A percentile compares a stretch with the other conserved stretches of the same genome.
Evolutionary conservation across 2,797 vertebrate genomes (phyloP).

Genomic region (Alectoris magna): DNA sequence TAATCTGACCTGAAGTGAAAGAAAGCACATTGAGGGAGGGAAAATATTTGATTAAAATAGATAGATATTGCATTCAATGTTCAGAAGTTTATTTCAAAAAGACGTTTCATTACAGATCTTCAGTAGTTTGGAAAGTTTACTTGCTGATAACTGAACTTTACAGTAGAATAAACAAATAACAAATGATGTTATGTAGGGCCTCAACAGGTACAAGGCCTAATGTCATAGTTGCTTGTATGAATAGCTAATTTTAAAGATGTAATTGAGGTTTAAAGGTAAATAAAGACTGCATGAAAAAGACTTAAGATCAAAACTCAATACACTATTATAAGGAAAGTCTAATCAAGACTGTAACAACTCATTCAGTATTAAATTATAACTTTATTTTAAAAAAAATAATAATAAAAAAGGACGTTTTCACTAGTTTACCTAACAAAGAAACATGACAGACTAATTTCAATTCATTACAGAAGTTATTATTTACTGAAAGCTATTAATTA

Average conservation of each 20-base stretch:
- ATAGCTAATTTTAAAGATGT: neutral
- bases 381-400: neutral
- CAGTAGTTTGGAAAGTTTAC: neutral
- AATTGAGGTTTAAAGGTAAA: neutral
- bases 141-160: neutral
- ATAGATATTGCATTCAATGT: constrained; percentile 40
- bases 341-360: neutral
- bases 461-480: neutral
- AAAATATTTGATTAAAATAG: constrained; percentile 57
- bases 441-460: neutral
- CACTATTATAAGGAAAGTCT: neutral
- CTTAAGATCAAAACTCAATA: neutral
- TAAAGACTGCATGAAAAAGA: neutral
- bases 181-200: neutral
- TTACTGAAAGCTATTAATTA: neutral
- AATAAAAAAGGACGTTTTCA: neutral
- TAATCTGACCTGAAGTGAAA: constrained; percentile 15
- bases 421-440: neutral
- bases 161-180: neutral
- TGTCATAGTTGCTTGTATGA: neutral
- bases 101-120: constrained; percentile 5
- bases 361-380: neutral
- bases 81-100: constrained; percentile 47
- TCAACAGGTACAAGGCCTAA: neutral
- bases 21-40: constrained; percentile 26